A percentile compares a stretch with the other conserved stretches of the same genome.
Conservation (phyloP, 2,888 invertebrate species). For the Uloborus plumipes region DNA sequence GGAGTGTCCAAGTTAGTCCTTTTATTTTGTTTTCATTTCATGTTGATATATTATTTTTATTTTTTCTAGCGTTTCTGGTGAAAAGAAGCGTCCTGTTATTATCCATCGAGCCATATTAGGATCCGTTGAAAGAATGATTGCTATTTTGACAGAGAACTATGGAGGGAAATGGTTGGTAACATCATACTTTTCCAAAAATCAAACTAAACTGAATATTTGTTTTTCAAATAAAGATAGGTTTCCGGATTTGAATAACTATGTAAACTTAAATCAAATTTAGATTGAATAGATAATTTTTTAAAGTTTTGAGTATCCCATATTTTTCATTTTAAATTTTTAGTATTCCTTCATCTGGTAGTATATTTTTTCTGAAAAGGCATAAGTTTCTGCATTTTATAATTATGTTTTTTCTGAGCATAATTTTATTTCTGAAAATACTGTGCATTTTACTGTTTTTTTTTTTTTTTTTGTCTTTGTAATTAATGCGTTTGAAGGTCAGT, state of each 20-base stretch:
- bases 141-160: slow-evolving; percentile 95
- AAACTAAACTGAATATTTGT: neutral
- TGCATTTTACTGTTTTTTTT: neutral
- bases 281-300: too few relatives aligned
- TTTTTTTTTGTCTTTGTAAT: neutral
- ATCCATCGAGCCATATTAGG: slow-evolving; percentile 98
- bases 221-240: too few relatives aligned
- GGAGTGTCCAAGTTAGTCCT: neutral
- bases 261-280: too few relatives aligned
- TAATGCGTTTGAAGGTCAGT: too few relatives aligned
- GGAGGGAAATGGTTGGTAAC: slow-evolving; percentile 89
- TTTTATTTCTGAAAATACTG: too few relatives aligned
- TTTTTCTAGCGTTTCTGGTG: slow-evolving; percentile 82
- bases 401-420: too few relatives aligned
- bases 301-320: too few relatives aligned
- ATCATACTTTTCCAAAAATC: neutral
- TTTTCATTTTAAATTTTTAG: too few relatives aligned
- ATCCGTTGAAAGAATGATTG: slow-evolving; percentile 98
- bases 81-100: slow-evolving; percentile 94
- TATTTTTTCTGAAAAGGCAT: too few relatives aligned
- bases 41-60: neutral
- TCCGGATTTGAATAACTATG: too few relatives aligned
- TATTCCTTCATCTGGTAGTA: too few relatives aligned
- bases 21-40: slow-evolving; percentile 71
- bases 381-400: too few relatives aligned